A percentile compares a stretch with the other conserved stretches of the same genome.
These are phyloP conservation scores for Lycopodina hypogea DNA, from an alignment of 37 sponge, comb jelly and placozoan species.

Conservation along the genomic window DNA sequence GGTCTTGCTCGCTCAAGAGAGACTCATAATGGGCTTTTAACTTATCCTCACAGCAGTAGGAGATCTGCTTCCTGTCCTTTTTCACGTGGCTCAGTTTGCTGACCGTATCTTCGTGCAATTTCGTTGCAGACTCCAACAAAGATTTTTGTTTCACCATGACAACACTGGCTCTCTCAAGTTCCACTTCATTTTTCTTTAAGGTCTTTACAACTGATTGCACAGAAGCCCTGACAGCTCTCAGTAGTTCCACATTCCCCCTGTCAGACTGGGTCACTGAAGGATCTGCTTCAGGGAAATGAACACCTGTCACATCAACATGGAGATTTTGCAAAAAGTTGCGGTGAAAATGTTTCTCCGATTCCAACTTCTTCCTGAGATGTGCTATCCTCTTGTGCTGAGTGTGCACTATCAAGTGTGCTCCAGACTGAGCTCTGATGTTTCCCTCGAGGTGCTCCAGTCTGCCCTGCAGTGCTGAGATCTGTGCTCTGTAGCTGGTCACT, in stretches of 20 bases:
- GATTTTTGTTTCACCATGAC: not conserved
- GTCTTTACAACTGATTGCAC: not conserved
- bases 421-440: not conserved
- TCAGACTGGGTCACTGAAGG: not conserved
- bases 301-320: not conserved
- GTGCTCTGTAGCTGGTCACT: slow-evolving; percentile 4
- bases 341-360: not conserved
- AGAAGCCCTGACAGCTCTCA: not conserved
- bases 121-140: not conserved
- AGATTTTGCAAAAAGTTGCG: slow-evolving; percentile 1
- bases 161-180: not conserved
- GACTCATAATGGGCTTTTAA: slow-evolving; percentile 8
- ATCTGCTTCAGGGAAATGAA: not conserved
- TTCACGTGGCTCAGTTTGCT: not conserved
- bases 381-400: not conserved
- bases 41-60: not conserved
- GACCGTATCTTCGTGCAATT: slow-evolving; percentile 9
- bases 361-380: not conserved
- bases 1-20: not conserved
- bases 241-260: slow-evolving; percentile 3
- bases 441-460: not conserved
- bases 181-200: not conserved
- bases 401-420: not conserved
- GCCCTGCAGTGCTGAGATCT: not conserved
- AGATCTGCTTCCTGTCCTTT: not conserved